Evolutionary conservation across 2,113 vertebrate genomes (phyloP), one percentile per base, ranked within the genome.

Genomic region (Tyrannus savana): DNA sequence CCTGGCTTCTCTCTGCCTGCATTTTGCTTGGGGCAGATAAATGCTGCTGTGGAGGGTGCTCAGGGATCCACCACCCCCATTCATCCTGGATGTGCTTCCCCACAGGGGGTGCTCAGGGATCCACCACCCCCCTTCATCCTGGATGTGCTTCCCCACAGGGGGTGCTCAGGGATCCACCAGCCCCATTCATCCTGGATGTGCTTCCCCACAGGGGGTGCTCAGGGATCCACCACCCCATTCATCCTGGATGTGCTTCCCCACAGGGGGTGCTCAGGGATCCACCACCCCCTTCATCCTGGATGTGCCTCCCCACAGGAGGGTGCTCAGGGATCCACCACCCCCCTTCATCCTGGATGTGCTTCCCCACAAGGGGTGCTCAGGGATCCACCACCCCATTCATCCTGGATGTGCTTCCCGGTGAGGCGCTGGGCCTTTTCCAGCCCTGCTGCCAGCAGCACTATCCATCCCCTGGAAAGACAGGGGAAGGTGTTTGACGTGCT

Each of bases 351-450:
- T 19, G 3, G 7, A 41, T 10, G 44, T 1, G 0, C 17, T 14
- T 73, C 75, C 30, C 23, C 41, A 41, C 41, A 41, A 8, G 41
- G 41, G 41, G 10, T 41, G 41, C 41, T 11, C 41, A 41, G 41
- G 41, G 41, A 41, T 41, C 41, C 41, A 41, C 41, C 41, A 41
- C 41, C 41, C 41, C 41, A 12, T 41, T 41, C 80, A 64, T 22
- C 52, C 69, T 19, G 3, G 7, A 41, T 10, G 44, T 1, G 0
- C 17, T 14, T 73, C 75, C 30, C 15, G 3, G 24, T 14, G 8
- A 58, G 1, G 1, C 1, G 0, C 25, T 0, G 1, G 58, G 63
- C 30, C 68, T 33, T 23, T 56, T 19, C 28, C 23, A 1, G 30
- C 2, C n/a, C 71, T 10, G 33, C 78, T 80, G 87, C 69, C 80